Percentiles rank a stretch among this genome's conserved stretches.
These are phyloP conservation scores for Drosophila kanekoi DNA, from an alignment of 2,888 invertebrate genomes.

Conservation along the genomic window DNA sequence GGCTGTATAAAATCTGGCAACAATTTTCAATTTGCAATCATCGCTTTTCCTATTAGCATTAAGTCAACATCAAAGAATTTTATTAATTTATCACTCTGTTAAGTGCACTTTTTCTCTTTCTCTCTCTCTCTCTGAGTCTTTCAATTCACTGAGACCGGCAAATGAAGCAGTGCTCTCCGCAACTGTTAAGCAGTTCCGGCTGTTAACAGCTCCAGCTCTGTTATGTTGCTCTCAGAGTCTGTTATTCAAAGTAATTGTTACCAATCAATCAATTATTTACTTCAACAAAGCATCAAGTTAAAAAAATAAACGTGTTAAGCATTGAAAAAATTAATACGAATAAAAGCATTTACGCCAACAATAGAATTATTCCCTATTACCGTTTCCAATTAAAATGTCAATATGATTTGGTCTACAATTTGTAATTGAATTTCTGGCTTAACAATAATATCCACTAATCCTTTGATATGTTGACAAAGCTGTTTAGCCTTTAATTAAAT, in stretches of 20 bases:
- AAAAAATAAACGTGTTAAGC: not conserved
- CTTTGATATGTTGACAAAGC: slow-evolving; percentile 41
- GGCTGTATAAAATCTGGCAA: slow-evolving; percentile 14
- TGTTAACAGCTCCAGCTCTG: slow-evolving; percentile 7
- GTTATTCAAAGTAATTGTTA: slow-evolving; percentile 23
- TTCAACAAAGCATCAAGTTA: not conserved
- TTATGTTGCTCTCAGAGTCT: not conserved
- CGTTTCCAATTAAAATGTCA: slow-evolving; percentile 67
- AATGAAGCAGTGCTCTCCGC: slow-evolving; percentile 14
- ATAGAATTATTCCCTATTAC: slow-evolving; percentile 13
- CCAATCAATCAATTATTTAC: slow-evolving; percentile 7
- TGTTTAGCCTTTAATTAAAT: slow-evolving; percentile 59
- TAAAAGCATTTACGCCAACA: not conserved
- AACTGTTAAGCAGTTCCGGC: slow-evolving; percentile 22
- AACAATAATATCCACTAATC: slow-evolving; percentile 27
- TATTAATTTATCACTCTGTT: slow-evolving; percentile 8
- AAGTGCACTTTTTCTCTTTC: not conserved
- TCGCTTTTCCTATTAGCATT: slow-evolving; percentile 29
- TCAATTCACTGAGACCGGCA: slow-evolving; percentile 28
- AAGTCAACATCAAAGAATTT: slow-evolving; percentile 14
- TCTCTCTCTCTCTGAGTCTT: not conserved
- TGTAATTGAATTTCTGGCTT: slow-evolving; percentile 51
- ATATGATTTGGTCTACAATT: slow-evolving; percentile 37
- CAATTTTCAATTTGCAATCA: slow-evolving; percentile 54
- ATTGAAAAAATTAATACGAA: not conserved